Evolutionary conservation across 2,888 invertebrate species (phyloP).

Genomic region (Idaea straminata): DNA sequence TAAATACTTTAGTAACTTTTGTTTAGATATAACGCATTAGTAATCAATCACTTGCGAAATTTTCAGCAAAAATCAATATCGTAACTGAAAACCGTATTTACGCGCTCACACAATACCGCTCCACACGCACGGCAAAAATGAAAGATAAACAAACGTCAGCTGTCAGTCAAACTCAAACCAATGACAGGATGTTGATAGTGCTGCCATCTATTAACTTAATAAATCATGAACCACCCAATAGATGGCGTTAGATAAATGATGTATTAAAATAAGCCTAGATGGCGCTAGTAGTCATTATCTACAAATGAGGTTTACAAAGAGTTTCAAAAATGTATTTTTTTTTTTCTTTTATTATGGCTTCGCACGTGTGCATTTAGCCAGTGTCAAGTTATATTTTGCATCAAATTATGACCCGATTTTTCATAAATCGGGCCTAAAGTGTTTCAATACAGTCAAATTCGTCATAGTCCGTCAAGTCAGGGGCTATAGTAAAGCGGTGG

Average conservation of each 20-base stretch:
- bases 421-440: too few species aligned
- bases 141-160: conserved; percentile 9
- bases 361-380: too few species aligned
- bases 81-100: conserved; percentile 38
- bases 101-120: conserved; percentile 34
- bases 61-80: conserved; percentile 29
- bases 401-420: too few species aligned
- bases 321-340: too few species aligned
- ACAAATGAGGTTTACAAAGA: background rate
- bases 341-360: too few species aligned
- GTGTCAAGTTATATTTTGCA: too few species aligned
- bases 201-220: background rate
- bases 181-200: conserved; percentile 10
- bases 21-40: background rate
- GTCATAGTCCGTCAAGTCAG: too few species aligned
- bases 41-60: conserved; percentile 10
- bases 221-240: background rate
- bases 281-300: background rate
- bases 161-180: conserved; percentile 16
- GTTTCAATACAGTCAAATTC: too few species aligned
- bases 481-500: too few species aligned
- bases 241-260: background rate
- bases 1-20: conserved; percentile 17
- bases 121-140: conserved; percentile 6
- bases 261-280: background rate